These are phyloP conservation scores for Diaphora mendica DNA, from an alignment of 2,888 invertebrate species.

Conservation along the genomic window DNA sequence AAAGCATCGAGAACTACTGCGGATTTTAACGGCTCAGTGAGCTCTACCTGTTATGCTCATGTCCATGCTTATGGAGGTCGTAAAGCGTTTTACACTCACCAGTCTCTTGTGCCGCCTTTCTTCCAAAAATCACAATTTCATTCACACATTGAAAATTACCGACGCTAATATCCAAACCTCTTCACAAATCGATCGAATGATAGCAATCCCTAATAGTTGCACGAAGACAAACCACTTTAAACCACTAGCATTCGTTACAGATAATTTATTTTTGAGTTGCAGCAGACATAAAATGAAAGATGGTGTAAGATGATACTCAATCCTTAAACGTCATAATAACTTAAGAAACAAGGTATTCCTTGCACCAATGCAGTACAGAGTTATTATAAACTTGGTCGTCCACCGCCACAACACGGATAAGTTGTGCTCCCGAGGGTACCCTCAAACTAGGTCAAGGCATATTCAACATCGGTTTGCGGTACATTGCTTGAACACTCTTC, in stretches of 20 bases:
- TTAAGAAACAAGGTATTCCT: neutral
- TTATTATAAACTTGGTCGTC: conserved; percentile 31
- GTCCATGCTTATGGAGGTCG: too few species aligned
- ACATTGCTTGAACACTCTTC: conserved; percentile 24
- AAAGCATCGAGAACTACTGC: too few species aligned
- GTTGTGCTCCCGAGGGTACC: conserved; percentile 36
- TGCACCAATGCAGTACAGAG: conserved; percentile 12
- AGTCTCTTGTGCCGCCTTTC: too few species aligned
- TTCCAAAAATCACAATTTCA: neutral
- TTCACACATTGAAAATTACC: neutral
- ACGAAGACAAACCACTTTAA: neutral
- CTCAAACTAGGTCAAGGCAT: conserved; percentile 49
- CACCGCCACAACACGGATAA: conserved; percentile 23
- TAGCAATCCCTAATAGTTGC: neutral
- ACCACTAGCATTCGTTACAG: neutral
- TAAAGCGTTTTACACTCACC: too few species aligned
- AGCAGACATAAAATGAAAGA: neutral
- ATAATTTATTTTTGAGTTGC: too few species aligned
- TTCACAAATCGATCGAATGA: neutral
- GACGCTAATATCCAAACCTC: neutral
- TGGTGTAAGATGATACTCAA: neutral
- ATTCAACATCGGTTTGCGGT: conserved; percentile 15
- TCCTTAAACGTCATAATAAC: neutral
- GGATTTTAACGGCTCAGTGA: too few species aligned
- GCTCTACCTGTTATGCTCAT: too few species aligned